Conservation (phyloP, 2,113 vertebrate species). For the Hylia prasina region DNA sequence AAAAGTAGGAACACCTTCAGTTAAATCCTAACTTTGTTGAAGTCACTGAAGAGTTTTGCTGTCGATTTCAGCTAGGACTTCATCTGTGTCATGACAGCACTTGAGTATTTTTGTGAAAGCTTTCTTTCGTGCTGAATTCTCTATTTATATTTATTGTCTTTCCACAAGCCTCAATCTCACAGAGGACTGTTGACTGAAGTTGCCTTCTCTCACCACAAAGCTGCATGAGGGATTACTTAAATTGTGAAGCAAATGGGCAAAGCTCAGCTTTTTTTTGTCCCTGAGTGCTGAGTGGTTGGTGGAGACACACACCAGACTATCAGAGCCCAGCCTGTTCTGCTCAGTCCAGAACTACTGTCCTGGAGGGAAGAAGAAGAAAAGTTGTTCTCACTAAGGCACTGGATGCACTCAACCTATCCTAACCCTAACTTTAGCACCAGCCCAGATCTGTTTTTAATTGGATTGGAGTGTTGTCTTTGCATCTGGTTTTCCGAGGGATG, state of each 20-base stretch:
- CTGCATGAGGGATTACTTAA: slow-evolving; percentile 20
- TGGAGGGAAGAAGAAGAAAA: neutral
- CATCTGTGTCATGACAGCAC: neutral
- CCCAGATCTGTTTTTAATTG: neutral
- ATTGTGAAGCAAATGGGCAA: neutral
- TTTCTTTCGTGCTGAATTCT: slow-evolving; percentile 19
- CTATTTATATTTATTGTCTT: slow-evolving; percentile 23
- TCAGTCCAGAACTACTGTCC: neutral
- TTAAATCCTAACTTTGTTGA: neutral
- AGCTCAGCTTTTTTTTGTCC: slow-evolving; percentile 1
- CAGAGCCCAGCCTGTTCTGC: neutral
- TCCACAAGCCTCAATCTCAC: slow-evolving; percentile 4
- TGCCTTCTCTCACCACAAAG: slow-evolving; percentile 17
- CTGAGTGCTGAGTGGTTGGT: neutral
- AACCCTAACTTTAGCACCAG: neutral
- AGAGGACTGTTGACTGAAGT: slow-evolving; percentile 16
- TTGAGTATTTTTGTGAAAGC: neutral
- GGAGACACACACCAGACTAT: neutral
- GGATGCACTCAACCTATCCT: neutral
- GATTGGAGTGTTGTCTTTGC: neutral
- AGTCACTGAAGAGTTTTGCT: neutral
- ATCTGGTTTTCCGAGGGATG: neutral
- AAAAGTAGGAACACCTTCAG: neutral
- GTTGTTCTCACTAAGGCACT: neutral
- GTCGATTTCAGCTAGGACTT: neutral